These are phyloP conservation scores for Tetramorium alpestre DNA, from an alignment of 1,140 invertebrate species.

Conservation along the genomic window DNA sequence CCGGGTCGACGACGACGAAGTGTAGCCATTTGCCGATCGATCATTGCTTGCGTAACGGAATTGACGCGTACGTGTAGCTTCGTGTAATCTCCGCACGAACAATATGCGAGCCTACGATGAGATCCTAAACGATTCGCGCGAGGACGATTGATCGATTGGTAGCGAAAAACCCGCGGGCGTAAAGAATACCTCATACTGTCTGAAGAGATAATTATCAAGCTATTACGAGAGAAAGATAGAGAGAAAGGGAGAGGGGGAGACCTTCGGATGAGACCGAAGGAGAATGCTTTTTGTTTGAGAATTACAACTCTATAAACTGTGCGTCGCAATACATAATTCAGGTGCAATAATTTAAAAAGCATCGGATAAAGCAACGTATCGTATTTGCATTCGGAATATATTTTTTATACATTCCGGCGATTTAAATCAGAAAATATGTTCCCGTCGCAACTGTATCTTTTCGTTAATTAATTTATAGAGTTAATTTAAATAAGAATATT, in stretches of 20 bases:
- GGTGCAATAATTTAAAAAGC: conserved; percentile 12
- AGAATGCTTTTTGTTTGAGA: conserved; percentile 22
- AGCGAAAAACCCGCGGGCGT: conserved; percentile 10
- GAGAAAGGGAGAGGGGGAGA: not conserved
- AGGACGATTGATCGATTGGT: conserved; percentile 51
- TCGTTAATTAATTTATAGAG: not conserved
- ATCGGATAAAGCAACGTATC: not conserved
- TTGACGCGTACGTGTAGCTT: conserved; percentile 67
- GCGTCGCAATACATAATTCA: not conserved
- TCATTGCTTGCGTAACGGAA: conserved; percentile 77
- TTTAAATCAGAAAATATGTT: not conserved
- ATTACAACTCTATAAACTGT: not conserved
- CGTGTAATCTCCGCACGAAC: conserved; percentile 52
- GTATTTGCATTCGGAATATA: not conserved
- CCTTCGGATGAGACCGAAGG: not conserved
- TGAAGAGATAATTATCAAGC: conserved; percentile 50
- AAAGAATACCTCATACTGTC: conserved; percentile 24
- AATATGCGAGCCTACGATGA: conserved; percentile 3
- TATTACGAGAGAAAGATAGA: not conserved
- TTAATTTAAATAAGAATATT: not conserved
- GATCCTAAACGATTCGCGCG: conserved; percentile 45
- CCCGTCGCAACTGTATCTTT: not conserved
- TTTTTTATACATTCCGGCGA: not conserved
- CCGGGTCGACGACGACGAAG: conserved; percentile 71
- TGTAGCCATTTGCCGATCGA: conserved; percentile 78